phyloP scores from a whole-genome alignment of 2,113 vertebrate species.

The Lepus europaeus region DNA sequence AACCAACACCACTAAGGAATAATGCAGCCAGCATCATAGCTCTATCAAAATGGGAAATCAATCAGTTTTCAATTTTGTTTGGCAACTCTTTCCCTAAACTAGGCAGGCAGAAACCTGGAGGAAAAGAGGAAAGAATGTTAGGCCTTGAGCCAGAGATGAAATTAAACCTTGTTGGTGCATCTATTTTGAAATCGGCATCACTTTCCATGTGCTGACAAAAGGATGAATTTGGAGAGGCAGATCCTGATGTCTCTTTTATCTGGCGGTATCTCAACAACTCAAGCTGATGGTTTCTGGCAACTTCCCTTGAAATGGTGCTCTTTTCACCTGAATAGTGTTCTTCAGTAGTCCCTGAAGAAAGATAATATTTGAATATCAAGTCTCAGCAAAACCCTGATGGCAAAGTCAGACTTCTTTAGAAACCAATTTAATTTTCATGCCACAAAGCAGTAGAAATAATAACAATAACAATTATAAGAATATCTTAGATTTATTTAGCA shows the following conservation, averaged over 20 bases:
- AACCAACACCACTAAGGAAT: constrained; percentile 76
- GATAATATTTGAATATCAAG: background rate
- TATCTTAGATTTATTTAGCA: constrained; percentile 59
- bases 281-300: background rate
- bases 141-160: constrained; percentile 79
- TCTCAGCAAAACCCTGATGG: background rate
- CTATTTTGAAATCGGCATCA: constrained; percentile 20
- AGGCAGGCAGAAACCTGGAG: background rate
- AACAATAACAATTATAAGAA: constrained; percentile 28
- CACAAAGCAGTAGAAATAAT: constrained; percentile 53
- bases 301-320: constrained; percentile 5
- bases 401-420: constrained; percentile 43
- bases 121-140: constrained; percentile 19
- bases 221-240: background rate
- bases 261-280: background rate
- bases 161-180: constrained; percentile 76
- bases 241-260: background rate
- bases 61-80: constrained; percentile 79
- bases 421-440: constrained; percentile 31
- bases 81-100: constrained; percentile 63
- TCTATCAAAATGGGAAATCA: constrained; percentile 84
- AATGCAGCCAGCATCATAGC: constrained; percentile 55
- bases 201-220: background rate
- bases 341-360: background rate
- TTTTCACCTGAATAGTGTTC: background rate